Base-by-base conservation (phyloP, 2,888 invertebrate species). In the Pammene aurita region DNA sequence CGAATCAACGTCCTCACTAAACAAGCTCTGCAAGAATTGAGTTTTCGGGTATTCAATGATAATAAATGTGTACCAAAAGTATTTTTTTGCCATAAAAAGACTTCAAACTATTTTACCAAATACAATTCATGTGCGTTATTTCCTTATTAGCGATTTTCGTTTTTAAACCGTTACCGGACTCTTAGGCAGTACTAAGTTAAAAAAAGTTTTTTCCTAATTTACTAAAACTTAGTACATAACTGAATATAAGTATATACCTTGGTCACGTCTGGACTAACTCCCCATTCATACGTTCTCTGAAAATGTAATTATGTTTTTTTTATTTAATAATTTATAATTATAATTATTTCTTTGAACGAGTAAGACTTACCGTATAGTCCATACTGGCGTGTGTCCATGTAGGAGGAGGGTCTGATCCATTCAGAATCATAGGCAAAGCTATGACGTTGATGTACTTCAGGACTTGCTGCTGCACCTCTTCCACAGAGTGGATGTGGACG, bases 321-420 rank as follows among this genome's bases (percentile, higher is more conserved):
- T 6, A 18, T 7, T 18, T 50, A 50, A 11, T 16, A 16, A 16
- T 14, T 16, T 10, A 42, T 18, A 42, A n/a, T 35, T 41, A 13
- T 13, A 44, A 41, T 26, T 1, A 13, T 42, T 13, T n/a, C n/a
- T 44, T 26, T 10, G 16, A 38, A 42, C 7, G 13, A n/a, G 26
- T n/a, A 44, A 38, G 41, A 62, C 62, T 89, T 90, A 97, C 98
- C 83, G 97, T 96, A 72, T 95, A 93, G 82, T 98, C 98, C 35
- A 96, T 96, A 82, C 98, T 98, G 9, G 97, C 96, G 78, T 98
- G 98, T 0, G 98, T 99, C 99, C 99, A 99, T n/a, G 98, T 96
- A 7, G 97, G 95, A 0, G 85, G 97, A 77, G 97, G 97, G 7
- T 95, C 92, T 2, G 89, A 87, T 5, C 90, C 96, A 85, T 95